Percentiles rank a stretch among this genome's conserved stretches.
These are phyloP conservation scores for Tragelaphus buxtoni DNA, from an alignment of 2,113 vertebrate species.

Conservation along the genomic window DNA sequence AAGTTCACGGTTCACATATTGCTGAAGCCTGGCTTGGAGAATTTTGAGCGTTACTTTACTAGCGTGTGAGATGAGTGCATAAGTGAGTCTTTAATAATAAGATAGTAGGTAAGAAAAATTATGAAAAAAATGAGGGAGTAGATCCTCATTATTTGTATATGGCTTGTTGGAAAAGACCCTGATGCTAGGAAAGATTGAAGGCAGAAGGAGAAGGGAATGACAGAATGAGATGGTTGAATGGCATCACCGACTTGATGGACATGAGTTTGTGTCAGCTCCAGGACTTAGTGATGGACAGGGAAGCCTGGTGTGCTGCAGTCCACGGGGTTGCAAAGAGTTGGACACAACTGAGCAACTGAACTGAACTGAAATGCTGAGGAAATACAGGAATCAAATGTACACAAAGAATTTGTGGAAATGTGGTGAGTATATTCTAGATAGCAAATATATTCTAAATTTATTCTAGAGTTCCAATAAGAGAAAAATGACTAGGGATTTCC, in stretches of 20 bases:
- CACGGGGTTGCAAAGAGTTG: background rate
- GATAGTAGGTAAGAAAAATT: background rate
- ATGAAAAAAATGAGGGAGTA: background rate
- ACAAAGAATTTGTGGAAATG: background rate
- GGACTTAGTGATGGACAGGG: background rate
- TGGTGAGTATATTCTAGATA: background rate
- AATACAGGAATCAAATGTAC: background rate
- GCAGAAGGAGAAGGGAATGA: background rate
- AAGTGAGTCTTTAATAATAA: background rate
- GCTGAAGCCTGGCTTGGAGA: no score
- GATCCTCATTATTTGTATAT: background rate
- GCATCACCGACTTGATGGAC: background rate
- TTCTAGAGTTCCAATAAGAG: background rate
- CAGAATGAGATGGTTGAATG: background rate
- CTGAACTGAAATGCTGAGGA: background rate
- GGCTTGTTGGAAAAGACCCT: background rate
- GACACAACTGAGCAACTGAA: background rate
- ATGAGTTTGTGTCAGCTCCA: background rate
- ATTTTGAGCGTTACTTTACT: no score
- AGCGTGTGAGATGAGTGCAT: no score
- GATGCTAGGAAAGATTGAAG: background rate
- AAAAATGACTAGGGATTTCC: background rate
- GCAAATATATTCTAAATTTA: background rate
- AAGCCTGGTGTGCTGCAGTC: background rate
- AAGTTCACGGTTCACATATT: no score